These are phyloP conservation scores for Cosmorhoe ocellata DNA, from an alignment of 2,888 invertebrate species.

Conservation along the genomic window DNA sequence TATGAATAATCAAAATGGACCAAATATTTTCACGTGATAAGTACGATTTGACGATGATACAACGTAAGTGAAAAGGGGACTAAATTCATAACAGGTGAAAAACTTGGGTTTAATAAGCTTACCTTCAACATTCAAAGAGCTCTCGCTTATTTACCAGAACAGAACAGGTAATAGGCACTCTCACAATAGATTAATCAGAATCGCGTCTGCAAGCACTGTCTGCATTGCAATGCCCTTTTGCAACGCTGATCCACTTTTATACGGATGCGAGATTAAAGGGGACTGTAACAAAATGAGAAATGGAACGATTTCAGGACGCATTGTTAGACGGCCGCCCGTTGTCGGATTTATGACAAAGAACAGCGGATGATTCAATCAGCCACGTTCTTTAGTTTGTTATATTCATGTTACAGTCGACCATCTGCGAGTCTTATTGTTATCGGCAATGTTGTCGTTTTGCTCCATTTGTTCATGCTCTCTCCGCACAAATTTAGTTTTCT, in stretches of 20 bases:
- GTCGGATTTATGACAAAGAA: slow-evolving; percentile 82
- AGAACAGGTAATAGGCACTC: slow-evolving; percentile 45
- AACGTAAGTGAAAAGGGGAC: too few relatives aligned
- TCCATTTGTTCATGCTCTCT: slow-evolving; percentile 49
- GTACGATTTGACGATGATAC: too few relatives aligned
- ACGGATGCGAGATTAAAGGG: slow-evolving; percentile 82
- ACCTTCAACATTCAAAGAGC: slow-evolving; percentile 5
- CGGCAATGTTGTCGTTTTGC: slow-evolving; percentile 60
- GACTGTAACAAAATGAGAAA: slow-evolving; percentile 82
- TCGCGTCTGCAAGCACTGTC: slow-evolving; percentile 60
- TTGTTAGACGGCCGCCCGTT: slow-evolving; percentile 78
- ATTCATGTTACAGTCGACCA: slow-evolving; percentile 72
- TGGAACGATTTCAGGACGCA: slow-evolving; percentile 81
- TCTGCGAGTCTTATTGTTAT: slow-evolving; percentile 72
- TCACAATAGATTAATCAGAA: slow-evolving; percentile 77
- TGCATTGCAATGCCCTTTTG: slow-evolving; percentile 78
- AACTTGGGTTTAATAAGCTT: slow-evolving; percentile 1
- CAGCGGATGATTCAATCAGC: slow-evolving; percentile 81
- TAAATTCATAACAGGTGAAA: too few relatives aligned
- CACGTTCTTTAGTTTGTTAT: slow-evolving; percentile 80
- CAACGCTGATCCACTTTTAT: slow-evolving; percentile 80
- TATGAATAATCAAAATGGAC: too few relatives aligned
- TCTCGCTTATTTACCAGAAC: slow-evolving; percentile 39
- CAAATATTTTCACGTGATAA: too few relatives aligned
- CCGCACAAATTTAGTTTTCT: slow-evolving; percentile 32